Conservation (phyloP, 2,888 invertebrate species). For the Ellobium chinense region DNA sequence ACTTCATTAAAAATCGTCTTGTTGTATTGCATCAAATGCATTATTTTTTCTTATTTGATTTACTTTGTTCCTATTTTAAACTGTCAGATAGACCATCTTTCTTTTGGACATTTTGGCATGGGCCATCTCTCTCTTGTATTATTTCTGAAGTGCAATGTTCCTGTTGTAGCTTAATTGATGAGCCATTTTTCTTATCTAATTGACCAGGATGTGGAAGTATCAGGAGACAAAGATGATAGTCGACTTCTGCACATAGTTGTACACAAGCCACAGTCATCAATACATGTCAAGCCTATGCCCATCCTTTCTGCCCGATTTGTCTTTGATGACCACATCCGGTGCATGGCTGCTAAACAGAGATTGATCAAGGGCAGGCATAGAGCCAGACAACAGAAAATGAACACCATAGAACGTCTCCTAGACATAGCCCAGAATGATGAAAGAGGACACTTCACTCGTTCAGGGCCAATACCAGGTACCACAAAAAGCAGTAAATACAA, state of each 20-base stretch:
- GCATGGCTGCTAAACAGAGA: slow-evolving; percentile 99
- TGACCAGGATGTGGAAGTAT: slow-evolving; percentile 92
- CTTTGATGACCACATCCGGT: slow-evolving; percentile 99
- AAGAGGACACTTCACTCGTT: slow-evolving; percentile 53
- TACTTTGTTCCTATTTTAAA: too few species aligned
- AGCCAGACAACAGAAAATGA: slow-evolving; percentile 97
- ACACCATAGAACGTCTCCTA: slow-evolving; percentile 93
- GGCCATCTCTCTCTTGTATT: too few species aligned
- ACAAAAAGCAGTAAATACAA: too few species aligned
- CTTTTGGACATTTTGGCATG: too few species aligned
- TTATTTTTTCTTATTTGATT: not conserved
- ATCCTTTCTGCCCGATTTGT: slow-evolving; percentile 84
- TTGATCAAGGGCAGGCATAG: slow-evolving; percentile 84
- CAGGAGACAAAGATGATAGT: slow-evolving; percentile 97
- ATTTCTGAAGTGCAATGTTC: not conserved
- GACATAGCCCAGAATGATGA: slow-evolving; percentile 81
- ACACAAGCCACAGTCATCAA: slow-evolving; percentile 85
- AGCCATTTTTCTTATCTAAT: not conserved
- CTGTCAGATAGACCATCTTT: too few species aligned
- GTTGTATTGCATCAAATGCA: not conserved
- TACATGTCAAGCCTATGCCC: slow-evolving; percentile 78
- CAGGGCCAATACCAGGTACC: slow-evolving; percentile 69
- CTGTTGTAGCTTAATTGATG: not conserved
- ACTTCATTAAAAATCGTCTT: not conserved
- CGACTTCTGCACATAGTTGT: slow-evolving; percentile 96